These are phyloP conservation scores for Orthonevra nobilis DNA, from an alignment of 2,888 invertebrate genomes.

Conservation along the genomic window DNA sequence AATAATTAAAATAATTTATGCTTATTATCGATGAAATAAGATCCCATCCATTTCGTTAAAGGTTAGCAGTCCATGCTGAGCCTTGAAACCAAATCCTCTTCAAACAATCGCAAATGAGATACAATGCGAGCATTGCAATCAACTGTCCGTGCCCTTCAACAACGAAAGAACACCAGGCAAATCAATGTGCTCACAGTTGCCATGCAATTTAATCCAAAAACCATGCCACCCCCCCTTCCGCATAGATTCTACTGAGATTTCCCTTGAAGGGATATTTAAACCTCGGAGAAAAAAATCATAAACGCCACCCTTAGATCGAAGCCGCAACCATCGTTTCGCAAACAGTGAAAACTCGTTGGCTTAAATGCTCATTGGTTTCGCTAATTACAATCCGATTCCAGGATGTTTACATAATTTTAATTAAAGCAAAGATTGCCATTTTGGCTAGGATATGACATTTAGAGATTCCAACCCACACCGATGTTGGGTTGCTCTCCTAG, in stretches of 20 bases:
- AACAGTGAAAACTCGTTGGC: neutral
- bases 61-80: too few species aligned
- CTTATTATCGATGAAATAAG: too few species aligned
- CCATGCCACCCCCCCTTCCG: neutral
- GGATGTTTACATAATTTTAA: constrained; percentile 35
- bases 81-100: too few species aligned
- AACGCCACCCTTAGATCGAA: neutral
- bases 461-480: neutral
- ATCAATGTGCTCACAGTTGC: too few species aligned
- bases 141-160: too few species aligned
- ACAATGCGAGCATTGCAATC: too few species aligned
- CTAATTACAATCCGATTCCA: constrained; percentile 38
- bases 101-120: too few species aligned
- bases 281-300: neutral
- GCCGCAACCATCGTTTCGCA: too few species aligned
- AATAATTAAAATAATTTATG: too few species aligned
- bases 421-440: constrained; percentile 26
- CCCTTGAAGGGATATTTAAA: neutral
- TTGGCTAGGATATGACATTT: constrained; percentile 40
- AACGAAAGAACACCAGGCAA: too few species aligned
- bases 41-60: too few species aligned
- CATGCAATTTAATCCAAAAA: neutral
- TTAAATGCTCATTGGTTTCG: neutral
- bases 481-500: constrained; percentile 29
- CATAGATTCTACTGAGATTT: too few species aligned